These are phyloP conservation scores for Saxidomus purpurata DNA, from an alignment of 1,140 invertebrate species.

Conservation along the genomic window DNA sequence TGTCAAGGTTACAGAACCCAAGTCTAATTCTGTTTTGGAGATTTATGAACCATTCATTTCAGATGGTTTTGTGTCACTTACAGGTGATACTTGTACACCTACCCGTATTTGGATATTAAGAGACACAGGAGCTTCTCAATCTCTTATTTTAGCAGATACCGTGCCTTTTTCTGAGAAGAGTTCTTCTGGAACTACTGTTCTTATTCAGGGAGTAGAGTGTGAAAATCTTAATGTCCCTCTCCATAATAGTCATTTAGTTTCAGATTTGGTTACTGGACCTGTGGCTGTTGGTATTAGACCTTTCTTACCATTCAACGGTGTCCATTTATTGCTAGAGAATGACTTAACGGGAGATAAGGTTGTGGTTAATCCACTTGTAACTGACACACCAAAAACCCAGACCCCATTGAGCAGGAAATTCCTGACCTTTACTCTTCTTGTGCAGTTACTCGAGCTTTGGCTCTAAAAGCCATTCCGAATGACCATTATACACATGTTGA, in stretches of 20 bases:
- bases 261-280: conserved; percentile 60
- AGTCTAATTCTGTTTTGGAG: conserved; percentile 19
- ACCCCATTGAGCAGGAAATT: neutral
- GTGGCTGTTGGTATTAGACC: conserved; percentile 59
- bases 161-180: conserved; percentile 41
- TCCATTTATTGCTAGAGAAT: neutral
- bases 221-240: conserved; percentile 31
- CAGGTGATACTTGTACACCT: conserved; percentile 2
- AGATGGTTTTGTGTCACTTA: conserved; percentile 47
- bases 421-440: neutral
- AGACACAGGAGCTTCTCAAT: conserved; percentile 48
- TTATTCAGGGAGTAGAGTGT: conserved; percentile 41
- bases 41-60: conserved; percentile 24
- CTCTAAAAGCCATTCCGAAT: neutral
- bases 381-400: neutral
- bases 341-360: neutral
- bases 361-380: neutral
- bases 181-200: conserved; percentile 31
- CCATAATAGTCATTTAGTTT: conserved; percentile 58
- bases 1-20: conserved; percentile 24
- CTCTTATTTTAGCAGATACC: conserved; percentile 33
- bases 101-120: conserved; percentile 17
- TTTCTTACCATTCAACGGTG: neutral
- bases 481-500: too few relatives aligned
- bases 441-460: neutral